These are phyloP conservation scores for Acrocephalus kingi DNA, from an alignment of 2,113 vertebrate genomes.

Conservation along the genomic window DNA sequence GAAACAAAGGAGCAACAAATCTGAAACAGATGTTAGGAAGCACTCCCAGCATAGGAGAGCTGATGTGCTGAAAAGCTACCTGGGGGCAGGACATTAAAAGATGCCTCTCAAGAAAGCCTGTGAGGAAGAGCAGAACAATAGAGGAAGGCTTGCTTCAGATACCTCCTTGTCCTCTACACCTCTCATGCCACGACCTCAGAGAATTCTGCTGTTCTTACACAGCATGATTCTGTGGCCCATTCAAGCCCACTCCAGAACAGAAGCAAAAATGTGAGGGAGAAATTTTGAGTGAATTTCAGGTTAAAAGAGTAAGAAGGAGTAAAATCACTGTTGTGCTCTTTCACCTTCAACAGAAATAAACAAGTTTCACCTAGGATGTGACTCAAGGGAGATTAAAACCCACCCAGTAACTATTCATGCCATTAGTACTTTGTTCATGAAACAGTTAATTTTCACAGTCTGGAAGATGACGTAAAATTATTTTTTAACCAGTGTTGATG, in stretches of 20 bases:
- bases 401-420: neutral
- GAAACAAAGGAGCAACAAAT: conserved; percentile 61
- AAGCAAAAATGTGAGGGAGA: neutral
- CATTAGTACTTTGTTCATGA: neutral
- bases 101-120: neutral
- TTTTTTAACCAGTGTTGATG: neutral
- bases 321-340: neutral
- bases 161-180: neutral
- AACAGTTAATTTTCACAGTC: neutral
- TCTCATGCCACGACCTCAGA: neutral
- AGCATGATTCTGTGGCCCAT: neutral
- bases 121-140: neutral
- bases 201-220: conserved; percentile 2
- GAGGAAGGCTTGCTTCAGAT: neutral
- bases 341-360: neutral
- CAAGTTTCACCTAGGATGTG: neutral
- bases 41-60: conserved; percentile 8
- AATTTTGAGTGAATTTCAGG: neutral
- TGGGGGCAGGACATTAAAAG: conserved; percentile 29
- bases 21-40: conserved; percentile 63
- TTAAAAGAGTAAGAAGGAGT: neutral
- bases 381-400: neutral
- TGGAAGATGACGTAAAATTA: neutral
- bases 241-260: conserved; percentile 2
- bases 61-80: conserved; percentile 65